Conservation (phyloP, 2,888 invertebrate species). For the Euproctis similis region DNA sequence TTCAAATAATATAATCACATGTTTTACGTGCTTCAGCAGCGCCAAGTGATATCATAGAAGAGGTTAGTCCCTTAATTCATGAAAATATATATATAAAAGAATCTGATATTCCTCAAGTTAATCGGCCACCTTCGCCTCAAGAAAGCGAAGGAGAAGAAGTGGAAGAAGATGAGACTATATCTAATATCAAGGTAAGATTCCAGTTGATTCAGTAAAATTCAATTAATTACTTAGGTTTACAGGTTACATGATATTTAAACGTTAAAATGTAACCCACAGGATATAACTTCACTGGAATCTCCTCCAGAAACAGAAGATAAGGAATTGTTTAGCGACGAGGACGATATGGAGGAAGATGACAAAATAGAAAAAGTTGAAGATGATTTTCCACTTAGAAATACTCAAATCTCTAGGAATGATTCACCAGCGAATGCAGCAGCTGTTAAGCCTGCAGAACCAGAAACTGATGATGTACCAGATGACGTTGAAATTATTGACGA, state of each 20-base stretch:
- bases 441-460: conserved; percentile 24
- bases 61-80: conserved; percentile 25
- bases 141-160: conserved; percentile 40
- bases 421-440: neutral
- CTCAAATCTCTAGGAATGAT: conserved; percentile 4
- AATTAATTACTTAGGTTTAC: too few species aligned
- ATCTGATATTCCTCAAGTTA: conserved; percentile 25
- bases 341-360: conserved; percentile 39
- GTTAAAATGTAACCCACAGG: conserved; percentile 26
- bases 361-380: conserved; percentile 44
- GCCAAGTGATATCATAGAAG: conserved; percentile 24
- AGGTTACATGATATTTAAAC: too few species aligned
- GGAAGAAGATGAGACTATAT: too few species aligned
- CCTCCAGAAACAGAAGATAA: conserved; percentile 31
- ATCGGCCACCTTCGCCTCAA: conserved; percentile 31
- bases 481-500: conserved; percentile 67
- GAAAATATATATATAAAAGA: conserved; percentile 26
- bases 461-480: conserved; percentile 50
- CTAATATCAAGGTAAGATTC: too few species aligned
- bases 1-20: conserved; percentile 8
- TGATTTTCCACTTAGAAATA: conserved; percentile 36
- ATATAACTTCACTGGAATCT: conserved; percentile 13
- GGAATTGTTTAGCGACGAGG: conserved; percentile 58
- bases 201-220: too few species aligned
- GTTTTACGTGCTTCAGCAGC: conserved; percentile 28